These are phyloP conservation scores for Scolopax rusticola DNA, from an alignment of 2,797 vertebrate genomes.

Conservation along the genomic window DNA sequence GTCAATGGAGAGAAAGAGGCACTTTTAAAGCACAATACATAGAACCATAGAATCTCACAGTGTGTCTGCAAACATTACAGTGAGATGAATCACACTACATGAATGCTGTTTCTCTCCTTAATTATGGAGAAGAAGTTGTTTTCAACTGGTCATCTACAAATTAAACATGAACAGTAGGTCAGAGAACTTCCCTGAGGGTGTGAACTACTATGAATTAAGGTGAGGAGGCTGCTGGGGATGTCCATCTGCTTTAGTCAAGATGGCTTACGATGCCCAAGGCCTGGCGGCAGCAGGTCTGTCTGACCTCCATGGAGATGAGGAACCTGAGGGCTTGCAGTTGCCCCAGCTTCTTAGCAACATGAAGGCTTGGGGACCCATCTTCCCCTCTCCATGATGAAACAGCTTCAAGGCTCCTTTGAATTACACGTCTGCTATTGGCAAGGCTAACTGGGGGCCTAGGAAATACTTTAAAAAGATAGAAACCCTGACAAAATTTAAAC, in stretches of 20 bases:
- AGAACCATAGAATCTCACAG: background rate
- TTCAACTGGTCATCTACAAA: background rate
- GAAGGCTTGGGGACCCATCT: background rate
- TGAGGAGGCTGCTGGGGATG: background rate
- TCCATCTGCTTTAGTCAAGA: background rate
- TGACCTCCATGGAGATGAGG: background rate
- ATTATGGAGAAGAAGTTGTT: background rate
- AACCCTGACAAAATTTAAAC: background rate
- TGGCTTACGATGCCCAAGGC: background rate
- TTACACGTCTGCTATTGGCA: background rate
- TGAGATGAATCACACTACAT: background rate
- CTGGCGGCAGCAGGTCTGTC: background rate
- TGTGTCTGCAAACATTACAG: accelerated
- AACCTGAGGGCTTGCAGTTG: background rate
- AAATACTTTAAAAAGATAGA: background rate
- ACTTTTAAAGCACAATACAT: background rate
- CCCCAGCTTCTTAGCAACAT: background rate
- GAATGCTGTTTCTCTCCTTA: background rate
- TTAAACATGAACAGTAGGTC: background rate
- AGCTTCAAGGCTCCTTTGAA: background rate
- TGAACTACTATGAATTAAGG: background rate
- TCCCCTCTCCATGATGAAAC: background rate
- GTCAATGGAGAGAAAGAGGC: background rate
- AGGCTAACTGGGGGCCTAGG: background rate
- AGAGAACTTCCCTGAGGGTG: background rate